A percentile compares a stretch with the other conserved stretches of the same genome.
phyloP scores from a whole-genome alignment of 1,140 invertebrate genomes.

The Chymomyza costata region DNA sequence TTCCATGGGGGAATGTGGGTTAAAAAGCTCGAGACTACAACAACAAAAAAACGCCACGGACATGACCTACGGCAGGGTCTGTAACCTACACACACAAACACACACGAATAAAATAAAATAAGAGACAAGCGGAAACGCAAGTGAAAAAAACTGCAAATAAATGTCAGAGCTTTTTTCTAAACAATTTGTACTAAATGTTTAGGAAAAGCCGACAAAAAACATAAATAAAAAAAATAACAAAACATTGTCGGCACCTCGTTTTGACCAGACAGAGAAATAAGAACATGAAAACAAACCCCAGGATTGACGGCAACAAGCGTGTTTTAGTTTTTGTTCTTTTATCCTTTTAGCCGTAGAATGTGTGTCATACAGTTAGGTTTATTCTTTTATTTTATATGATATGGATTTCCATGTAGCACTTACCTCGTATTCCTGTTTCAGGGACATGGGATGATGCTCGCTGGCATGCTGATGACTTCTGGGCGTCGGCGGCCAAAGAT shows the following conservation, averaged over 20 bases:
- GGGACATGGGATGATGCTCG: constrained; percentile 76
- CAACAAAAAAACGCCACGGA: constrained; percentile 12
- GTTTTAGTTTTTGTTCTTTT: constrained; percentile 35
- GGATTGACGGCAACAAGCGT: constrained; percentile 46
- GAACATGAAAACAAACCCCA: constrained; percentile 42
- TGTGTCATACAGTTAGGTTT: constrained; percentile 37
- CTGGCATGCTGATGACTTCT: constrained; percentile 76
- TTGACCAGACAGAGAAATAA: constrained; percentile 33
- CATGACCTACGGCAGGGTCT: constrained; percentile 62
- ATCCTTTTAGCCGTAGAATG: neutral
- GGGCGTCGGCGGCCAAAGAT: constrained; percentile 79
- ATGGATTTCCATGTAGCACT: constrained; percentile 41
- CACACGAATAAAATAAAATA: too few species aligned
- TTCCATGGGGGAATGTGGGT: constrained; percentile 52
- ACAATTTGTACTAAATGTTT: too few species aligned
- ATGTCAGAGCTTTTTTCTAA: too few species aligned
- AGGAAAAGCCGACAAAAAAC: constrained; percentile 25
- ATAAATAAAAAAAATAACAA: constrained; percentile 11
- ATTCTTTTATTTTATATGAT: constrained; percentile 6
- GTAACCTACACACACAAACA: constrained; percentile 6
- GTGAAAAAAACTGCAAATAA: constrained; percentile 33
- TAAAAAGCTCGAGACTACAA: constrained; percentile 38
- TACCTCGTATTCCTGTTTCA: constrained; percentile 81
- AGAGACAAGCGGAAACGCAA: neutral
- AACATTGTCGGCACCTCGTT: too few species aligned